Conservation (phyloP, 2,113 vertebrate species). For the Geococcyx californianus region DNA sequence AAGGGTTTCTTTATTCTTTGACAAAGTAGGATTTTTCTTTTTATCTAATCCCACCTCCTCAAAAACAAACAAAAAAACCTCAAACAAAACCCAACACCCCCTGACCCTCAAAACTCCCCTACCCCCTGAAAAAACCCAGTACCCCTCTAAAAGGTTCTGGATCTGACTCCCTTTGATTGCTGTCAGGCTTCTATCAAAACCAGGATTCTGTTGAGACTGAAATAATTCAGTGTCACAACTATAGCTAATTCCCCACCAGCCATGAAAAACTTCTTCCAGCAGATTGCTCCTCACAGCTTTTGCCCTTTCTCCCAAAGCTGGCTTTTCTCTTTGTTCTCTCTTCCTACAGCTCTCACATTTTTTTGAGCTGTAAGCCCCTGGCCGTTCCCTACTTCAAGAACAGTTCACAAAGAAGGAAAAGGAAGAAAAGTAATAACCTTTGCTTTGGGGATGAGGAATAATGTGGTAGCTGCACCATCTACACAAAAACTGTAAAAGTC, state of each 20-base stretch:
- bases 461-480: not conserved
- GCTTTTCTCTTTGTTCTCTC: not conserved
- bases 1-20: not conserved
- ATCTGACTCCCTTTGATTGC: not conserved
- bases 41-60: not conserved
- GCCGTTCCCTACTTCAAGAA: not conserved
- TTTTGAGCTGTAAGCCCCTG: not conserved
- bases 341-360: not conserved
- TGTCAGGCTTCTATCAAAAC: not conserved
- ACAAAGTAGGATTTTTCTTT: not conserved
- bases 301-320: not conserved
- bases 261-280: not conserved
- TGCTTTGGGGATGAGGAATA: not conserved
- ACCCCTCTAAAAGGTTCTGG: not conserved
- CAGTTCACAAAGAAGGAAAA: not conserved
- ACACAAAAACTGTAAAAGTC: not conserved
- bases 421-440: not conserved
- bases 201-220: not conserved
- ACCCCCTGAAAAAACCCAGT: not conserved
- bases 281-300: not conserved
- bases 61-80: too few relatives aligned
- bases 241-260: not conserved
- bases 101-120: not conserved
- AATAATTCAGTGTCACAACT: not conserved
- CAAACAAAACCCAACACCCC: too few relatives aligned